Evolutionary conservation across 2,797 vertebrate species (phyloP).

Genomic region (Chrysocyon brachyurus): DNA sequence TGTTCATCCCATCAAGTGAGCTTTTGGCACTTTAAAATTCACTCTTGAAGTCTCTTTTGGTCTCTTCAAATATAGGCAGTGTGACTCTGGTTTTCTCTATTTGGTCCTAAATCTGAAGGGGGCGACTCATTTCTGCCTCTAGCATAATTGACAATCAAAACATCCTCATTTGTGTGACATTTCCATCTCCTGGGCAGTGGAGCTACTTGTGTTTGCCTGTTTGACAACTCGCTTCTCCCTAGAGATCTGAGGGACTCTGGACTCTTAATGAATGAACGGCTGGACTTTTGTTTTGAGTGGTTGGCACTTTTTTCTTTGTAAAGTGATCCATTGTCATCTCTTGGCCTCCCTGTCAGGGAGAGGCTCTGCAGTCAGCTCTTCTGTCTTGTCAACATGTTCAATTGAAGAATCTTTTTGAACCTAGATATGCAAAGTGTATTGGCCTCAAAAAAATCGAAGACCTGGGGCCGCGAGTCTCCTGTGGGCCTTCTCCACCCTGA

Average conservation of each 20-base stretch:
- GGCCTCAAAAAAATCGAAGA: background rate
- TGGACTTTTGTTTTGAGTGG: background rate
- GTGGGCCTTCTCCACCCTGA: constrained; percentile 45
- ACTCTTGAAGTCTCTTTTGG: background rate
- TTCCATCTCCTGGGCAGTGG: background rate
- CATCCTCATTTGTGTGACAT: background rate
- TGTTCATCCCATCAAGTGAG: background rate
- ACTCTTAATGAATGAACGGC: background rate
- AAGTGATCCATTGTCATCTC: background rate
- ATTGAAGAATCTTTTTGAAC: background rate
- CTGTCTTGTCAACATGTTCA: background rate
- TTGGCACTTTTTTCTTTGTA: background rate
- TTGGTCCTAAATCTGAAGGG: background rate
- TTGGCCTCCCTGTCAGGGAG: background rate
- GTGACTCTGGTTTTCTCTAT: background rate
- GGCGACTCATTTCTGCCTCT: background rate
- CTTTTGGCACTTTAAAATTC: constrained; percentile 15
- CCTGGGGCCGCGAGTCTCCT: background rate
- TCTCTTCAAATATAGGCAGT: background rate
- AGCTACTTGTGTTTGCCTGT: background rate
- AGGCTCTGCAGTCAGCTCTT: background rate
- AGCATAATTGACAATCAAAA: background rate
- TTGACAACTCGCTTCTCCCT: background rate
- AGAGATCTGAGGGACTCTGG: background rate
- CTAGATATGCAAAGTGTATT: background rate